phyloP scores from a whole-genome alignment of 2,113 vertebrate species.

The Chroicocephalus ridibundus region DNA sequence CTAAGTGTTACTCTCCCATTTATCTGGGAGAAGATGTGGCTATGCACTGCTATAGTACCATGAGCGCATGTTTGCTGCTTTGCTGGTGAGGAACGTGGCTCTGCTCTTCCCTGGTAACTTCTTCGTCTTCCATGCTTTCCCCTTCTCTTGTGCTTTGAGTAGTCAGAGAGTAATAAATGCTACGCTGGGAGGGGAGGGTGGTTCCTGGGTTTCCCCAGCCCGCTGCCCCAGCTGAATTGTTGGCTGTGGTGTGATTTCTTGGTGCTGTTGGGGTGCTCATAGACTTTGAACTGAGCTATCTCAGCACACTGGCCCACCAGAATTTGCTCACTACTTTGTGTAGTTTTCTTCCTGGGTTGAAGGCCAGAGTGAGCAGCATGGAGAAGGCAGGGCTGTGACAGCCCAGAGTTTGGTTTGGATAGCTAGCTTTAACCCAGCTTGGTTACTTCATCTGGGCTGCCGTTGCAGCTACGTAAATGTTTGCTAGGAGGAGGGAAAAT shows the following conservation, averaged over 20 bases:
- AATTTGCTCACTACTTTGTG: neutral
- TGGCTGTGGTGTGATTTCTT: neutral
- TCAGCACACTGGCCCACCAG: neutral
- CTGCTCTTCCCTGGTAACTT: neutral
- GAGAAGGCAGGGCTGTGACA: neutral
- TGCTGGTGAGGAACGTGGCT: neutral
- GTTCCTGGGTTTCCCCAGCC: neutral
- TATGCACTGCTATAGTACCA: neutral
- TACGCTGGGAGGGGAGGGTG: neutral
- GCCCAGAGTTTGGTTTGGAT: neutral
- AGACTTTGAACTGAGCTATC: neutral
- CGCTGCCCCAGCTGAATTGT: neutral
- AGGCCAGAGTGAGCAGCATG: accelerated
- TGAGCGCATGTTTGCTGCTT: neutral
- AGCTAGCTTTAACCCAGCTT: neutral
- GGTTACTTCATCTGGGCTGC: neutral
- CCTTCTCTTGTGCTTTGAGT: neutral
- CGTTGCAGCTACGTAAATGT: neutral
- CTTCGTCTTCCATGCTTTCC: neutral
- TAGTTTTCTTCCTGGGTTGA: neutral
- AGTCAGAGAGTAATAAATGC: neutral
- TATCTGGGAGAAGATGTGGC: neutral
- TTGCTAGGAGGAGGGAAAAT: neutral
- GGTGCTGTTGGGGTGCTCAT: neutral
- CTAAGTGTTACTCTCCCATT: neutral